Evolutionary conservation across 1,140 invertebrate species (phyloP), one percentile per base, ranked within the genome.

Genomic region (Hydropsyche tenuis): DNA sequence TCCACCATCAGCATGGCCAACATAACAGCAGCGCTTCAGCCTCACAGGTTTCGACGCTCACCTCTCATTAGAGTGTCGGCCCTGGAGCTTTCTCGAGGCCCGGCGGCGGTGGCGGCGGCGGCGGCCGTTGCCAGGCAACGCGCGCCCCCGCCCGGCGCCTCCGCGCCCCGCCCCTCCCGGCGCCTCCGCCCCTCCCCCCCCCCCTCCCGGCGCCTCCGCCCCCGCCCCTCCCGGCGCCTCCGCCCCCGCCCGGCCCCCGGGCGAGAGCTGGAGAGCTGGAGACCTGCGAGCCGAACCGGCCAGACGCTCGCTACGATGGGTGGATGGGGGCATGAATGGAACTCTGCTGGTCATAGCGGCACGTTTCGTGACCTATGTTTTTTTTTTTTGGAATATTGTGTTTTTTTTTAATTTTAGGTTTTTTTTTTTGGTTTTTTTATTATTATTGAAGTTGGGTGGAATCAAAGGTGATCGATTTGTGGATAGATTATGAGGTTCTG

Each of bases 201-300:
- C 79, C 79, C 66, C 48, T 73, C 74, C 80, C 78, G 77, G 77
- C 79, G 79, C 18, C 42, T n/a, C 16, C 60, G 79, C 80, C 75
- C 78, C 78, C 80, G 80, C 79, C 82, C 75, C n/a, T 79, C 79
- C 79, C 79, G 80, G 80, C 82, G 80, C 80, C n/a, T n/a, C n/a
- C 81, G 81, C 78, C 76, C 78, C 78, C 14, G 23, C 72, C 79
- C 79, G 79, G 79, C 3, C 79, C 79, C 66, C 48, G 66, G 66
- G 66, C 45, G 79, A 74, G 75, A 70, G 73, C 82, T 81, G 81
- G 80, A n/a, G n/a, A n/a, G n/a, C n/a, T n/a, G n/a, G 30, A 37
- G 30, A 3, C 30, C 30, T 9, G 3, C 30, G 9, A 37, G 30
- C 78, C 81, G 80, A 74, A 80, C 81, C 79, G 81, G 80, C 79